Evolutionary conservation across 2,113 vertebrate species (phyloP).

Genomic region (Pseudorasbora parva): DNA sequence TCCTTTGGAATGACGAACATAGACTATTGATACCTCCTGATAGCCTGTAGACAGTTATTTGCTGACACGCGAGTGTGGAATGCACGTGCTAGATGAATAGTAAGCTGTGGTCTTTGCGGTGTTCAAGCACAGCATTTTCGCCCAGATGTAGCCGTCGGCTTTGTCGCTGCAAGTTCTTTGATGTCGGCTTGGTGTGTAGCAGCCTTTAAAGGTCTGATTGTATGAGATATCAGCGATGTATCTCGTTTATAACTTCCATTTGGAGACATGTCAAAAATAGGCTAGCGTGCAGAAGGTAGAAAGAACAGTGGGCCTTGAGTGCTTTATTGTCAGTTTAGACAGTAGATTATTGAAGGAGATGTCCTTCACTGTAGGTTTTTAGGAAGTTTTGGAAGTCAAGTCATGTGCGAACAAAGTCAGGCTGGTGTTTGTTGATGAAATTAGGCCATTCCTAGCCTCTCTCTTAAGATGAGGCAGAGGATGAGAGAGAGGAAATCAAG

Average conservation of each 20-base stretch:
- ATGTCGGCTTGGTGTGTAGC: no score
- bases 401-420: conserved; percentile 23
- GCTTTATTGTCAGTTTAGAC: conserved; percentile 13
- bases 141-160: no score
- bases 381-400: not conserved
- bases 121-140: no score
- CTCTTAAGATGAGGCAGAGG: not conserved
- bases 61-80: no score
- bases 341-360: conserved; percentile 36
- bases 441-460: conserved; percentile 34
- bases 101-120: no score
- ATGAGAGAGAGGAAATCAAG: not conserved
- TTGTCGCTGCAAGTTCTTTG: no score
- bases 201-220: not conserved
- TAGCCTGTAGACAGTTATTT: no score
- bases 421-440: conserved; percentile 13
- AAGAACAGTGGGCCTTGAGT: not conserved
- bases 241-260: conserved; percentile 15
- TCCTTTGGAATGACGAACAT: no score
- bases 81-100: no score
- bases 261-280: conserved; percentile 10
- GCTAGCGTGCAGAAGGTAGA: conserved; percentile 3
- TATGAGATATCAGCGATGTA: not conserved
- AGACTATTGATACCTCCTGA: no score
- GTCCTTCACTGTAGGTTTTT: conserved; percentile 11